A percentile compares a stretch with the other conserved stretches of the same genome.
Conservation (phyloP, 30 jellyfish, hydroid and myxozoan genomes). For the Aurelia coerulea region DNA sequence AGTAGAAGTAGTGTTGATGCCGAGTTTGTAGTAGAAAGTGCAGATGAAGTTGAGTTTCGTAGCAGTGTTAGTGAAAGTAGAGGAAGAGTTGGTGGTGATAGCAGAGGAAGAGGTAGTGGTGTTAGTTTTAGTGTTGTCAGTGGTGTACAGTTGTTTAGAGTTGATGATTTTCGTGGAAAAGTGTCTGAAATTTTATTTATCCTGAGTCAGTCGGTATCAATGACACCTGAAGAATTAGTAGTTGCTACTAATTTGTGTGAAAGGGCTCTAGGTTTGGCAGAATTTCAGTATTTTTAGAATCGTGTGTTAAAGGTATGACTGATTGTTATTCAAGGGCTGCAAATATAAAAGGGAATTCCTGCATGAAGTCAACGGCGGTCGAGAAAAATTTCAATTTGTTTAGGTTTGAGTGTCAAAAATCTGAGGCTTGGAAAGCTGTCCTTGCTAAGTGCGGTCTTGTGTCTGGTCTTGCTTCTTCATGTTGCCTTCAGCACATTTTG, state of each 20-base stretch:
- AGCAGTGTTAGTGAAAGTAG: neutral
- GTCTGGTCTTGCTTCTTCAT: neutral
- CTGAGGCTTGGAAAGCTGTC: conserved; percentile 6
- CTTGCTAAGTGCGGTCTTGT: neutral
- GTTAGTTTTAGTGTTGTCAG: neutral
- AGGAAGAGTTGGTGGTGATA: neutral
- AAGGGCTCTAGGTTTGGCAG: too few species aligned
- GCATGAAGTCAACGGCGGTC: neutral
- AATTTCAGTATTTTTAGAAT: neutral
- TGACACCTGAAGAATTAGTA: too few species aligned
- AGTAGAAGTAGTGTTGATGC: neutral
- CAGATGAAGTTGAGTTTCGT: neutral
- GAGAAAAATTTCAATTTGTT: neutral
- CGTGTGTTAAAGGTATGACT: neutral
- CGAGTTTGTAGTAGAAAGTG: neutral
- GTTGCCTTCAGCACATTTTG: conserved; percentile 11
- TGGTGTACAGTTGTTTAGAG: neutral
- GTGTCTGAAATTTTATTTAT: too few species aligned
- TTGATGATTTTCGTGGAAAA: neutral
- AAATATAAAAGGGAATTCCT: neutral
- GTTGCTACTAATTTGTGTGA: too few species aligned
- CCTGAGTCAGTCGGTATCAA: too few species aligned
- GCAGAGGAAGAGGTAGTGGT: too few species aligned
- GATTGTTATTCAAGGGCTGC: neutral
- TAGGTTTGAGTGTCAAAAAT: neutral